Evolutionary conservation across 2,113 vertebrate genomes (phyloP).

Genomic region (Eudyptes chrysolophus): DNA sequence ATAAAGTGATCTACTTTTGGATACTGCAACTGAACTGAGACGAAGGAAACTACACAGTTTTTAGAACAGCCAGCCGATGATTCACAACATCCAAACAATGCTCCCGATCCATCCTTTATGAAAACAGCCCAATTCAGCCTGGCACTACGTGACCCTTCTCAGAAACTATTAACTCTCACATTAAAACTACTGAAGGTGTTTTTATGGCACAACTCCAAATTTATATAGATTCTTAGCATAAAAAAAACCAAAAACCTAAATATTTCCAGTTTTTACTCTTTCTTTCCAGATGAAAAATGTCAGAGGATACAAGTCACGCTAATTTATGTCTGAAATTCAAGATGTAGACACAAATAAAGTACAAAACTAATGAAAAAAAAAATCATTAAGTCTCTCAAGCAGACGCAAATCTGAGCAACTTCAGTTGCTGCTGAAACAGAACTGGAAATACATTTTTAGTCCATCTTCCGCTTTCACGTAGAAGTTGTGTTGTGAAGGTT

Average conservation of each 20-base stretch:
- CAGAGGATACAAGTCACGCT: background rate
- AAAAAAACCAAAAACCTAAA: background rate
- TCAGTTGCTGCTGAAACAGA: background rate
- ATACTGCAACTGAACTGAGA: background rate
- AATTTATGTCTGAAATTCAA: background rate
- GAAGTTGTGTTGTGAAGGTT: background rate
- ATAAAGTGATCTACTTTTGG: background rate
- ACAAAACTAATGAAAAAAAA: background rate
- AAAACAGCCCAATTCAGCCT: background rate
- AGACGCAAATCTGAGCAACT: background rate
- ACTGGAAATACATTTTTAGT: background rate
- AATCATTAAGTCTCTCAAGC: background rate
- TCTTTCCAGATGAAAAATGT: background rate
- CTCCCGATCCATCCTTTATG: background rate
- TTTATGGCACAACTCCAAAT: background rate
- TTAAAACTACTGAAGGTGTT: background rate
- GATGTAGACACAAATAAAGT: background rate
- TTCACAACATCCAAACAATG: background rate
- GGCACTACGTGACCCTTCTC: background rate
- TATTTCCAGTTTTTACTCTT: background rate
- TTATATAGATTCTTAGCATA: background rate
- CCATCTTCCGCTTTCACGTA: background rate
- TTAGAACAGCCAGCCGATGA: background rate
- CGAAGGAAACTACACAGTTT: background rate
- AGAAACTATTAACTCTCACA: background rate